These are phyloP conservation scores for human DNA, from an alignment of 2,113 vertebrate species.

Conservation along the genomic window GRCh38 chr9:88241501-88242000, in stretches of 20 bases:
- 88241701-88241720: neutral
- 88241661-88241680: neutral
- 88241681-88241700: neutral
- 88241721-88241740: neutral
- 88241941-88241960: neutral
- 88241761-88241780: neutral
- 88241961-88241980: neutral
- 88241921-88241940: neutral
- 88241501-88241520: neutral
- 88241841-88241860: no score
- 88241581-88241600: neutral
- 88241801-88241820: neutral
- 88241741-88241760: neutral
- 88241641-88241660: neutral
- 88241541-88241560: neutral
- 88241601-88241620: neutral
- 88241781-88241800: neutral
- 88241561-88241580: neutral
- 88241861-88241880: no score
- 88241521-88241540: neutral
- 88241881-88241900: no score
- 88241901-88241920: neutral
- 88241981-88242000: neutral
- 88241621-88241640: neutral
- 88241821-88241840: neutral